phyloP scores from a whole-genome alignment of 1,140 invertebrate species.

The Bilobella aurantiaca region DNA sequence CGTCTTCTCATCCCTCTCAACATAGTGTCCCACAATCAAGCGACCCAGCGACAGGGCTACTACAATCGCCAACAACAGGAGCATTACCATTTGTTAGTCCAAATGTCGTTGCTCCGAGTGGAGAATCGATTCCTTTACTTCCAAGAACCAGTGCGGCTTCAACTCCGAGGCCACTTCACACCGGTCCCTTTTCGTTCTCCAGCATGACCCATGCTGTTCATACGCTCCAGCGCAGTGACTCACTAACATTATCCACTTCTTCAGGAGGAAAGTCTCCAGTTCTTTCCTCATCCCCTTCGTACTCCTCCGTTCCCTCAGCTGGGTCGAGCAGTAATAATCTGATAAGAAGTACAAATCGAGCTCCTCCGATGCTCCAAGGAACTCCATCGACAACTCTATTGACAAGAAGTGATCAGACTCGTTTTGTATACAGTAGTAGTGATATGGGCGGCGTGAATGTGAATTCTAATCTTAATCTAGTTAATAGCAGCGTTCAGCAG shows the following conservation, averaged over 20 bases:
- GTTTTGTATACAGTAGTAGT: background rate
- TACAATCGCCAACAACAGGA: background rate
- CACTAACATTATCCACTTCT: background rate
- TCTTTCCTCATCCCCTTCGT: background rate
- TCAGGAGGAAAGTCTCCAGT: background rate
- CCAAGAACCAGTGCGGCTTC: conserved; percentile 22
- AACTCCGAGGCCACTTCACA: conserved; percentile 17
- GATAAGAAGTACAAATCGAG: conserved; percentile 2
- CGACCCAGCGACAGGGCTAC: background rate
- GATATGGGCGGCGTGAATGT: background rate
- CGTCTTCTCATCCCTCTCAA: background rate
- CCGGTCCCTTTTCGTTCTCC: conserved; percentile 65
- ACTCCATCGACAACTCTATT: background rate
- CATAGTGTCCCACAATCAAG: background rate
- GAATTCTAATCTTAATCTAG: background rate
- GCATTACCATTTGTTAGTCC: conserved; percentile 40
- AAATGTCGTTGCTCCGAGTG: conserved; percentile 62
- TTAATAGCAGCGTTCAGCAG: background rate
- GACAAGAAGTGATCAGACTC: background rate
- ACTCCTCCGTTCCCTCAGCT: background rate
- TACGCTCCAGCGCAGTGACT: conserved; percentile 41
- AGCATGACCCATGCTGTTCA: conserved; percentile 76
- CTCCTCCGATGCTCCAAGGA: background rate
- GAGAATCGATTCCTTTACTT: conserved; percentile 46
- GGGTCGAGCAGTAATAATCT: background rate